phyloP scores from a whole-genome alignment of 1,140 invertebrate species.

The Pomacea maculata region DNA sequence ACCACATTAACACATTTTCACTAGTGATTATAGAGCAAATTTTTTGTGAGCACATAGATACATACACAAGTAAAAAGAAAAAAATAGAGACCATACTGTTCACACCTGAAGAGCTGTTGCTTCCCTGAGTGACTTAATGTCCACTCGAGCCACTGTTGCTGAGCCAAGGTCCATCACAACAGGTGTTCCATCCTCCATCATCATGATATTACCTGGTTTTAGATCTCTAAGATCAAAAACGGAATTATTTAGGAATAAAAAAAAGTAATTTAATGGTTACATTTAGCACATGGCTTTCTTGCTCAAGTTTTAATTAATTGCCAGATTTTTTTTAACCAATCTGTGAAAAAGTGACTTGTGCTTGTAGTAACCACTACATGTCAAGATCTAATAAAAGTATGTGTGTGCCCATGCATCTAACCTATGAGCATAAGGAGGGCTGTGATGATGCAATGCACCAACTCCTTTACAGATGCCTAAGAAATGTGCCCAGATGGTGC shows the following conservation, averaged over 20 bases:
- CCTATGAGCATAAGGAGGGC: conserved; percentile 80
- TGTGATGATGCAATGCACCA: conserved; percentile 78
- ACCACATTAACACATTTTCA: no score
- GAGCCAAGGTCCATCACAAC: conserved; percentile 89
- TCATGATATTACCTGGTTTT: conserved; percentile 84
- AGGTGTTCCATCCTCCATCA: conserved; percentile 77
- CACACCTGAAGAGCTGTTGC: conserved; percentile 76
- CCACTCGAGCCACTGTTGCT: conserved; percentile 77
- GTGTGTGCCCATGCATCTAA: conserved; percentile 26
- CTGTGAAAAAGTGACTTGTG: conserved; percentile 5
- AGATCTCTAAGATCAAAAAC: conserved; percentile 72
- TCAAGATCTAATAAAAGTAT: not conserved
- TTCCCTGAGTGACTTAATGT: conserved; percentile 77
- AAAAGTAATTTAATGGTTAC: not conserved
- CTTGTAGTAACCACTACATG: not conserved
- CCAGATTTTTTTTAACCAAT: not conserved
- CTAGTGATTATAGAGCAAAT: no score
- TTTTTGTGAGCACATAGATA: no score
- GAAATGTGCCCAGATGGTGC: conserved; percentile 77
- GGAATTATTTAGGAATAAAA: no score
- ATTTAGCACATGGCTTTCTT: conserved; percentile 8
- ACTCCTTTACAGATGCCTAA: conserved; percentile 79
- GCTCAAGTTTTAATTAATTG: not conserved
- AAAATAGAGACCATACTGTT: no score
- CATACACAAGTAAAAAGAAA: no score